Percentiles rank a stretch among this genome's conserved stretches.
These are phyloP conservation scores for Oscheius onirici DNA, from an alignment of 2,888 invertebrate genomes.

Conservation along the genomic window DNA sequence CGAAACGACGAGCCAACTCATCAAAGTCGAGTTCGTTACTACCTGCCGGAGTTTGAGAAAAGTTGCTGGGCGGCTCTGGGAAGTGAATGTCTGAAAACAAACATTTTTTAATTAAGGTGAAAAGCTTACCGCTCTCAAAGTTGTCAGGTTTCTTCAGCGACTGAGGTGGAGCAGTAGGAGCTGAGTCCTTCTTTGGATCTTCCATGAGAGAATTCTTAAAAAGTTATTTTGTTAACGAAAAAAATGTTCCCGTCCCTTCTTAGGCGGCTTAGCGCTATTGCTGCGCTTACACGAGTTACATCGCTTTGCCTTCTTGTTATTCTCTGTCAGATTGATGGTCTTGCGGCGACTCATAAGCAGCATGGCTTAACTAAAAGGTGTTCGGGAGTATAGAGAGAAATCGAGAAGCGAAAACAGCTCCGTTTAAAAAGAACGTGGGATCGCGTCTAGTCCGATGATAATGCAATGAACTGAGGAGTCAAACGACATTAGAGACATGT, in stretches of 20 bases:
- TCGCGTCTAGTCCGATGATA: conserved; percentile 22
- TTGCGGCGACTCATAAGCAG: conserved; percentile 48
- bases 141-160: conserved; percentile 46
- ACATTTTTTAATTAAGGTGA: not conserved
- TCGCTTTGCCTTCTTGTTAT: conserved; percentile 37
- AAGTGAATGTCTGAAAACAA: conserved; percentile 51
- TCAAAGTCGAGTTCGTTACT: conserved; percentile 60
- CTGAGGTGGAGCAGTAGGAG: conserved; percentile 53
- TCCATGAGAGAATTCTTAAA: conserved; percentile 48
- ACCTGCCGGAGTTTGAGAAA: conserved; percentile 33
- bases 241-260: not conserved
- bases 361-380: conserved; percentile 27
- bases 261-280: conserved; percentile 32
- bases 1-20: conserved; percentile 63
- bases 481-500: not conserved
- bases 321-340: conserved; percentile 40
- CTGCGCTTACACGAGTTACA: conserved; percentile 35
- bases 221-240: not conserved
- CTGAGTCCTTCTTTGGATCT: conserved; percentile 26
- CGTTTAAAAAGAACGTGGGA: not conserved
- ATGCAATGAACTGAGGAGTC: conserved; percentile 9
- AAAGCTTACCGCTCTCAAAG: conserved; percentile 36
- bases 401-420: not conserved
- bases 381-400: not conserved
- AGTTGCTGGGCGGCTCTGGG: conserved; percentile 62